A percentile compares a stretch with the other conserved stretches of the same genome.
phyloP scores from a whole-genome alignment of 2,888 invertebrate genomes.

The Leucozona laternaria region DNA sequence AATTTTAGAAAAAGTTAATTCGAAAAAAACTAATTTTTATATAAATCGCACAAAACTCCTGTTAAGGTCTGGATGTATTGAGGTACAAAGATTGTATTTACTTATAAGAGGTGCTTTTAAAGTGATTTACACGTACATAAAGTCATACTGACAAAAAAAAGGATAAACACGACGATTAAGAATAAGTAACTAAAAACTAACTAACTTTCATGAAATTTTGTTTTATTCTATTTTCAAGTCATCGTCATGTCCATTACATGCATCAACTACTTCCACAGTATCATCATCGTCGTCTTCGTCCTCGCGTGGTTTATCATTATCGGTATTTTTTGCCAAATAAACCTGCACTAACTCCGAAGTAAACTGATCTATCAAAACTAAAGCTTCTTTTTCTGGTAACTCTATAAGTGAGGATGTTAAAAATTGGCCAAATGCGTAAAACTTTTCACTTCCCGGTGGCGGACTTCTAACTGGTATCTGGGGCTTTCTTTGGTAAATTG shows the following conservation, averaged over 20 bases:
- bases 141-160: neutral
- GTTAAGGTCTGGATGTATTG: neutral
- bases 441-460: conserved; percentile 77
- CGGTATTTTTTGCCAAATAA: conserved; percentile 39
- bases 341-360: conserved; percentile 78
- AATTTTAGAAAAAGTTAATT: too few relatives aligned
- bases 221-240: conserved; percentile 6
- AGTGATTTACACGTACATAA: neutral
- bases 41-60: neutral
- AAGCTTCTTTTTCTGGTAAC: conserved; percentile 79
- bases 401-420: conserved; percentile 80
- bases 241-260: conserved; percentile 53
- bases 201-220: neutral
- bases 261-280: neutral
- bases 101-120: neutral
- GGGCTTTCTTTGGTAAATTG: conserved; percentile 42
- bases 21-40: too few relatives aligned
- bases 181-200: conserved; percentile 6
- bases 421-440: conserved; percentile 80
- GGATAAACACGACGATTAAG: neutral
- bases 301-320: neutral
- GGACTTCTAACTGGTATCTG: neutral
- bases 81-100: neutral
- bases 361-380: conserved; percentile 79
- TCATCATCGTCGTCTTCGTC: neutral